phyloP scores from a whole-genome alignment of 2,888 invertebrate genomes.

The Ochlodes sylvanus region DNA sequence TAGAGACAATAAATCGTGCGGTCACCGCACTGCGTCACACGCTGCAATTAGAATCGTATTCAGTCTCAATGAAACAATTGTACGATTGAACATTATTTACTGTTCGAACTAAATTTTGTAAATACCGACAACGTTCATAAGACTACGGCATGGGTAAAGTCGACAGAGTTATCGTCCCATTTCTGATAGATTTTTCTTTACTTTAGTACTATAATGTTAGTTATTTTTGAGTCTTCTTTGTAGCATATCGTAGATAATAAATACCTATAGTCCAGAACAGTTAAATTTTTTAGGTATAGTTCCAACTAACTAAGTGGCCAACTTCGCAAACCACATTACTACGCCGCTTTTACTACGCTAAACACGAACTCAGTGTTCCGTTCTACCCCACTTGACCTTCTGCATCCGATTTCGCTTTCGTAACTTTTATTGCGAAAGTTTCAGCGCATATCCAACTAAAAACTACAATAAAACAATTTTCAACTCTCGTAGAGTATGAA shows the following conservation, averaged over 20 bases:
- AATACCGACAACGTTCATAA: too few species aligned
- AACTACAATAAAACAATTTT: constrained; percentile 38
- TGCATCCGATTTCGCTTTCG: constrained; percentile 32
- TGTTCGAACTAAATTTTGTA: too few species aligned
- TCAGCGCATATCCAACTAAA: constrained; percentile 36
- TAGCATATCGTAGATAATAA: too few species aligned
- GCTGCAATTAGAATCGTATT: constrained; percentile 18
- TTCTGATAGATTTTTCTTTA: too few species aligned
- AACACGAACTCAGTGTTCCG: constrained; percentile 22
- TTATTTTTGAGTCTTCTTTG: too few species aligned
- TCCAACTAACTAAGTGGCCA: too few species aligned
- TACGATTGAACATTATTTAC: neutral
- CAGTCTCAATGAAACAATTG: constrained; percentile 5
- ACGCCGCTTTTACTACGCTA: neutral
- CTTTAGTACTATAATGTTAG: too few species aligned
- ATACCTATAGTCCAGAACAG: too few species aligned
- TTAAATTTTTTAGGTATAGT: too few species aligned
- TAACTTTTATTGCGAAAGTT: constrained; percentile 36
- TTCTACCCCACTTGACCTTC: constrained; percentile 33
- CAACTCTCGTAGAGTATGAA: constrained; percentile 29
- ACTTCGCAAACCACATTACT: neutral
- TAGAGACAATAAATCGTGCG: constrained; percentile 17
- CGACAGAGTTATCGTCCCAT: too few species aligned
- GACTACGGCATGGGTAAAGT: too few species aligned
- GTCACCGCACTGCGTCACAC: constrained; percentile 15